Conservation (phyloP, 2,113 vertebrate species). For the Oceanodroma tethys region DNA sequence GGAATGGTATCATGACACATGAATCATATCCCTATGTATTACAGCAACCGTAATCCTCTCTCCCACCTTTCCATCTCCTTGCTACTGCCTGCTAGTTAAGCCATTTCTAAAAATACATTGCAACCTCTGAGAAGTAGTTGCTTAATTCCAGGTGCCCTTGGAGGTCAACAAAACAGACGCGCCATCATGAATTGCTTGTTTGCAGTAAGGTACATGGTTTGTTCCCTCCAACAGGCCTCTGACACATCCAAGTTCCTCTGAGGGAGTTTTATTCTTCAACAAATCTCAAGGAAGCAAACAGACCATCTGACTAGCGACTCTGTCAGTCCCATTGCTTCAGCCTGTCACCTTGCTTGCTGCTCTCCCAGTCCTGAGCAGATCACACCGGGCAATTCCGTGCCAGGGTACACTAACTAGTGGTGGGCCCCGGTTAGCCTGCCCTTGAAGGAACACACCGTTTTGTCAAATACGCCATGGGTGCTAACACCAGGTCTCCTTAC, state of each 20-base stretch:
- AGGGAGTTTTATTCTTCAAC: background rate
- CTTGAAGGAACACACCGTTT: background rate
- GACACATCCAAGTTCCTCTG: background rate
- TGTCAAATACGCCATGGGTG: fast-evolving
- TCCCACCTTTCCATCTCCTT: background rate
- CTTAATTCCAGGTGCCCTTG: background rate
- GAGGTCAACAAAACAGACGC: background rate
- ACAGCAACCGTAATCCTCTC: background rate
- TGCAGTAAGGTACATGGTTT: background rate
- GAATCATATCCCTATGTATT: background rate
- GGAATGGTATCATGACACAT: background rate
- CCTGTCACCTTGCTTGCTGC: background rate
- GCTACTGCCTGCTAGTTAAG: background rate
- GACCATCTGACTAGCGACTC: background rate
- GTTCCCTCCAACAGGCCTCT: background rate
- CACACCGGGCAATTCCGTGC: background rate
- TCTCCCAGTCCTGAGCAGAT: background rate
- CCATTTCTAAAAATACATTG: conserved; percentile 18
- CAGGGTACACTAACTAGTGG: background rate
- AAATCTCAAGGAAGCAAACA: background rate
- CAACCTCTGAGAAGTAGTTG: background rate
- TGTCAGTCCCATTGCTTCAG: background rate
- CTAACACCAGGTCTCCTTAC: background rate
- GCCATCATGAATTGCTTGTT: background rate
- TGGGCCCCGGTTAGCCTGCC: fast-evolving